A percentile compares a stretch with the other conserved stretches of the same genome.
Evolutionary conservation across 2,888 invertebrate genomes (phyloP).

Genomic region (Asteroscopus sphinx): DNA sequence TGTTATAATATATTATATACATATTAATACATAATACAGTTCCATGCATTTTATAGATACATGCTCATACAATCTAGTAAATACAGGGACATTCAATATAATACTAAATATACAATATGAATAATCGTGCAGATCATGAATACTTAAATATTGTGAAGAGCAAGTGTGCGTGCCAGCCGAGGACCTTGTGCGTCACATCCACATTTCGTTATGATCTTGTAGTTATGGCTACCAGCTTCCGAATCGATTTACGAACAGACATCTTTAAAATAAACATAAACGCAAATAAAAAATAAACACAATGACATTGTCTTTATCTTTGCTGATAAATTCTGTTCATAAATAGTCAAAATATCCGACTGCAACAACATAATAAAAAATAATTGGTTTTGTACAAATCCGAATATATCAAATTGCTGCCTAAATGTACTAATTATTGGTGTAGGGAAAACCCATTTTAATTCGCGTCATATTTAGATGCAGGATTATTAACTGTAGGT

Average conservation of each 20-base stretch:
- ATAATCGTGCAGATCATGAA: constrained; percentile 54
- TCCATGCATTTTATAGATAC: constrained; percentile 40
- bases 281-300: constrained; percentile 62
- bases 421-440: constrained; percentile 9
- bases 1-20: constrained; percentile 20
- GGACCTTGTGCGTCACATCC: constrained; percentile 72
- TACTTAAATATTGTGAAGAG: constrained; percentile 50
- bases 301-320: constrained; percentile 32
- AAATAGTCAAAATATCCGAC: constrained; percentile 62
- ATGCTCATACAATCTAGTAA: constrained; percentile 38
- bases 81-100: constrained; percentile 47
- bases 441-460: constrained; percentile 22
- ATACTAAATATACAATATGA: constrained; percentile 40
- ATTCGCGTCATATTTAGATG: constrained; percentile 4
- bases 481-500: not conserved
- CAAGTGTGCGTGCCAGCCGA: constrained; percentile 69
- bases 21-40: constrained; percentile 24
- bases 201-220: constrained; percentile 64
- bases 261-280: constrained; percentile 53
- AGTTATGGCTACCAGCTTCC: constrained; percentile 76
- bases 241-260: constrained; percentile 71
- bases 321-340: constrained; percentile 70
- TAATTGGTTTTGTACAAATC: constrained; percentile 22
- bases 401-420: constrained; percentile 13
- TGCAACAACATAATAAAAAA: constrained; percentile 53